phyloP scores from a whole-genome alignment of 64 coral and sea anemone species.

The Stichodactyla mertensii region DNA sequence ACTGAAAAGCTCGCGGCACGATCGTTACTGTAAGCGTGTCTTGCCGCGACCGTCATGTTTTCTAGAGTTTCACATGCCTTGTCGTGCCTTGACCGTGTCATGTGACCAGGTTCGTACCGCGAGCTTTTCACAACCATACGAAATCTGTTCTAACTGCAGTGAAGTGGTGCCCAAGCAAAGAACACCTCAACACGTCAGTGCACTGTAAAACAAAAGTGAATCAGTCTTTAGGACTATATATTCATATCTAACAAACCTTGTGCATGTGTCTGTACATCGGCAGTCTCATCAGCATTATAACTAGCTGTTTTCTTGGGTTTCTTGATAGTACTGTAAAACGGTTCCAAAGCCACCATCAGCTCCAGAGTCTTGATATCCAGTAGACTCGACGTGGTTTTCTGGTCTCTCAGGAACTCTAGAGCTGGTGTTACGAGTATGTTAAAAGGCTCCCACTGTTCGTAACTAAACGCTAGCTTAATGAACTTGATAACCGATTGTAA shows the following conservation, averaged over 20 bases:
- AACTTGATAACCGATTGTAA: constrained; percentile 80
- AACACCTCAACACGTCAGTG: no score
- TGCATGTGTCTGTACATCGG: constrained; percentile 11
- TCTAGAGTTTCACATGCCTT: no score
- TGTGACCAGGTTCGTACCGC: no score
- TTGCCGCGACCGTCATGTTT: no score
- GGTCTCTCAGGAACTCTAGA: constrained; percentile 59
- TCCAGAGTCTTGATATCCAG: constrained; percentile 68
- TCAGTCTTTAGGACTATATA: no score
- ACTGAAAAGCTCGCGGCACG: no score
- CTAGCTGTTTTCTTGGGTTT: constrained; percentile 74
- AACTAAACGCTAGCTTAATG: constrained; percentile 84
- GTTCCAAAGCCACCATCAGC: constrained; percentile 76
- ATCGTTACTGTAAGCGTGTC: no score
- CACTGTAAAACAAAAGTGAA: no score
- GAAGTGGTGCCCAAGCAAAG: no score
- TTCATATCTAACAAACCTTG: constrained; percentile 29
- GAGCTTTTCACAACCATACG: no score
- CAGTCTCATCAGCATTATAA: constrained; percentile 17
- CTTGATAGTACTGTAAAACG: constrained; percentile 59
- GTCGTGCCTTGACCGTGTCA: no score
- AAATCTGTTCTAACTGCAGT: no score
- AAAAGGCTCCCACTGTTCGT: constrained; percentile 90
- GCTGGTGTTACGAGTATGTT: constrained; percentile 42
- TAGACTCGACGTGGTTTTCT: constrained; percentile 29